Evolutionary conservation across 2,797 vertebrate species (phyloP).

Genomic region (Neoniphon sammara): DNA sequence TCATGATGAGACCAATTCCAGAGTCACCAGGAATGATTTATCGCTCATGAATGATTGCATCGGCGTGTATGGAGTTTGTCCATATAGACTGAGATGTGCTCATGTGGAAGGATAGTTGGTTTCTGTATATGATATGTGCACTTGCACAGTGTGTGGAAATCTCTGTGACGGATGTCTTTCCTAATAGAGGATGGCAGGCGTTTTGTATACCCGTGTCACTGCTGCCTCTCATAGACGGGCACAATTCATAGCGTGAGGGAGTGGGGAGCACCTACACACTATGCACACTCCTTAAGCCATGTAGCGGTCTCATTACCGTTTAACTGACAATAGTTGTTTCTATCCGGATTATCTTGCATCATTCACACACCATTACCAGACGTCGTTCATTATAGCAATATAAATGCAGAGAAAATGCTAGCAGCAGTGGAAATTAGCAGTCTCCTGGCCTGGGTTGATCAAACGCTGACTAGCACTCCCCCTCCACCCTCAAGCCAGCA

Average conservation of each 20-base stretch:
- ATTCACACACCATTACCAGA: conserved; percentile 38
- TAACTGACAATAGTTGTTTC: conserved; percentile 44
- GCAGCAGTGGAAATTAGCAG: neutral
- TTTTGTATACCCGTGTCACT: conserved; percentile 66
- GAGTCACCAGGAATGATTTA: neutral
- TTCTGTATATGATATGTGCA: conserved; percentile 10
- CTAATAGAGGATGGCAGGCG: conserved; percentile 67
- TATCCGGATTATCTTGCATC: conserved; percentile 23
- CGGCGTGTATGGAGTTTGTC: neutral
- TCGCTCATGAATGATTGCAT: conserved; percentile 4
- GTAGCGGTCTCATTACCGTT: conserved; percentile 42
- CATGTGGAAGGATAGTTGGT: conserved; percentile 13
- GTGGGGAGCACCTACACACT: conserved; percentile 58
- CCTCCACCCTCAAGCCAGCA: neutral
- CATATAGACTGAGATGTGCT: neutral
- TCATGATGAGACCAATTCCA: conserved; percentile 2
- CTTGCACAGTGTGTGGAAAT: conserved; percentile 36
- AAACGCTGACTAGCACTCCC: neutral
- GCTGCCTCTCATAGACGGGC: conserved; percentile 46
- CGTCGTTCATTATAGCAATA: conserved; percentile 19
- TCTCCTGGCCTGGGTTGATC: no score
- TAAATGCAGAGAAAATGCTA: neutral
- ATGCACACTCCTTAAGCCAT: conserved; percentile 34
- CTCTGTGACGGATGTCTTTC: conserved; percentile 59
- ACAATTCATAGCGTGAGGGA: conserved; percentile 42